Base-by-base conservation (phyloP, 2,113 vertebrate species). In the Loxodonta africana region DNA sequence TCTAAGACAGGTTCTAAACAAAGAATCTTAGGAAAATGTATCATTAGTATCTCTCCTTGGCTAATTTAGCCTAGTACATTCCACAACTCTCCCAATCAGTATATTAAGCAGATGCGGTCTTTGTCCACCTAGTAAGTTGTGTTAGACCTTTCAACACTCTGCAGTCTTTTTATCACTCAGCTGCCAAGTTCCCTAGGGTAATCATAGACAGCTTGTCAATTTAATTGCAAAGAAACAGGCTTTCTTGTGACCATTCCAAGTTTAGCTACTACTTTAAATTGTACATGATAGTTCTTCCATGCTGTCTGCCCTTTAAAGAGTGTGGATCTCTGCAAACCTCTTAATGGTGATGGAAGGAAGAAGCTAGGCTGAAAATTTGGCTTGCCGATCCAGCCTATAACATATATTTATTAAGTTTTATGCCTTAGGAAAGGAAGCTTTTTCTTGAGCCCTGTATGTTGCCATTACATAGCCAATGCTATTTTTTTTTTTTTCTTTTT, bases 201-300 rank as follows among this genome's bases (percentile, higher is more conserved):
- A 97, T 97, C 98, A 97, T 51, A 97, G 94, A 96, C 97, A 98
- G 96, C 92, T 97, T 97, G 91, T 97, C 94, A 97, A 89, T 95
- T 97, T 97, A 97, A 97, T 97, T 98, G 93, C 95, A 97, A 96
- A 92, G 96, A 98, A 98, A 98, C 88, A 97, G 92, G 90, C 85
- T 97, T 98, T 98, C 96, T 98, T 97, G 96, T 96, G 90, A 98
- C 95, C 90, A 97, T 96, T 98, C 95, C 95, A 97, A 96, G 95
- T 97, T 98, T 96, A 94, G 96, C 83, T 97, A 78, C 60, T 94
- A 98, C 98, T 98, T 98, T 95, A 98, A 98, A 98, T 95, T 97
- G 83, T 94, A 74, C 94, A 95, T 46, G 81, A 96, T 97, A 92
- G 90, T 97, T 92, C 97, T 97, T 93, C 97, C 90, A 96, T 92